Conservation (phyloP, 2,888 invertebrate genomes). For the Ochropleura leucogaster region DNA sequence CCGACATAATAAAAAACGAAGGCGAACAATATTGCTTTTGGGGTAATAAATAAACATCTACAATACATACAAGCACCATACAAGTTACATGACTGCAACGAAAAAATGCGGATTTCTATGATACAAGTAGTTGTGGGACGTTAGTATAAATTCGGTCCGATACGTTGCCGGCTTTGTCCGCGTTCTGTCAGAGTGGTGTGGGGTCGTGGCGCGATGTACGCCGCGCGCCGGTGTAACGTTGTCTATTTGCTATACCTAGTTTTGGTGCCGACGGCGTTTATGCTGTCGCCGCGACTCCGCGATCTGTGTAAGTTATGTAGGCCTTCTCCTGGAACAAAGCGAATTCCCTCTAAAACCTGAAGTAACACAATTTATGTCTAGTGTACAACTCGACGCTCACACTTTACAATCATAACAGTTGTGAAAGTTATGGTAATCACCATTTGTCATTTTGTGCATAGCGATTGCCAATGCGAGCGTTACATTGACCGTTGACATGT, state of each 20-base stretch:
- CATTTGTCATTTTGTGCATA: no score
- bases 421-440: no score
- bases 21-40: slow-evolving; percentile 77
- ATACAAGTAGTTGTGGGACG: slow-evolving; percentile 75
- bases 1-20: slow-evolving; percentile 66
- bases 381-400: no score
- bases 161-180: slow-evolving; percentile 73
- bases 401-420: no score
- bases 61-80: slow-evolving; percentile 85
- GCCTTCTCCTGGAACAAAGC: slow-evolving; percentile 90
- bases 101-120: slow-evolving; percentile 72
- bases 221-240: slow-evolving; percentile 42
- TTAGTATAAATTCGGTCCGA: slow-evolving; percentile 82
- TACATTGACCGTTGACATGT: no score
- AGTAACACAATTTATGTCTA: background rate
- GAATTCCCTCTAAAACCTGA: slow-evolving; percentile 70
- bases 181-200: slow-evolving; percentile 59
- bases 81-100: slow-evolving; percentile 83
- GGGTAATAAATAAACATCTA: slow-evolving; percentile 72
- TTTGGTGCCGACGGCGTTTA: slow-evolving; percentile 93
- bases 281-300: slow-evolving; percentile 95
- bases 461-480: no score
- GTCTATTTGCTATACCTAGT: slow-evolving; percentile 85
- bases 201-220: slow-evolving; percentile 68
- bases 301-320: slow-evolving; percentile 93